A percentile compares a stretch with the other conserved stretches of the same genome.
These are phyloP conservation scores for Drosophila vallismaia DNA, from an alignment of 2,888 invertebrate genomes.

Conservation along the genomic window DNA sequence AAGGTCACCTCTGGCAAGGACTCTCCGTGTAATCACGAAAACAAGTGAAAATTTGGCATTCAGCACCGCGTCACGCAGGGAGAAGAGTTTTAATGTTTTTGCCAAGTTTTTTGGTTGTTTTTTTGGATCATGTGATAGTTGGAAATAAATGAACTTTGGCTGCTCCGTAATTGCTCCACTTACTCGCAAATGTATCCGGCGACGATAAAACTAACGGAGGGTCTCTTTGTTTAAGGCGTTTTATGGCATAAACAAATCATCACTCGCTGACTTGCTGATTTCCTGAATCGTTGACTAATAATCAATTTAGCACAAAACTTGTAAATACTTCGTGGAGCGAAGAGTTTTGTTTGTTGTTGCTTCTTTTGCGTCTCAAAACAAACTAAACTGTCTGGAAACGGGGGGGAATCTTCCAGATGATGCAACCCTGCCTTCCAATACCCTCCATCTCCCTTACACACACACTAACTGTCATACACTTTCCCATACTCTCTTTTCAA, in stretches of 20 bases:
- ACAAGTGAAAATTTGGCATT: slow-evolving; percentile 1
- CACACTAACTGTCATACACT: too few species aligned
- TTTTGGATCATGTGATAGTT: slow-evolving; percentile 30
- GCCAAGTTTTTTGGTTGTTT: slow-evolving; percentile 2
- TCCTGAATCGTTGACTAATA: too few species aligned
- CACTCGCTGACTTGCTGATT: background rate
- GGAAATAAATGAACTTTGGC: slow-evolving; percentile 18
- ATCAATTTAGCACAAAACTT: slow-evolving; percentile 19
- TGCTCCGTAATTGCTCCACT: slow-evolving; percentile 33
- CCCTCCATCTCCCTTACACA: background rate
- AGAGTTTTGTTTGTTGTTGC: slow-evolving; percentile 10
- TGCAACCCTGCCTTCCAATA: background rate
- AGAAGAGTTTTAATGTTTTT: background rate
- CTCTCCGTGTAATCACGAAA: background rate
- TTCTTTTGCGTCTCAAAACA: slow-evolving; percentile 2
- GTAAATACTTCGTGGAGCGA: slow-evolving; percentile 20
- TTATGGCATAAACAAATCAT: slow-evolving; percentile 20
- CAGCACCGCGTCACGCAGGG: background rate
- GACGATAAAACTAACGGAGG: slow-evolving; percentile 19
- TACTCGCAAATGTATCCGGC: slow-evolving; percentile 24
- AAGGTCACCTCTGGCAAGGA: background rate
- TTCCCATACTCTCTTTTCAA: too few species aligned
- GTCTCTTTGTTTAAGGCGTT: slow-evolving; percentile 9
- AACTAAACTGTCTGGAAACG: slow-evolving; percentile 18
- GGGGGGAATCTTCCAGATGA: background rate